phyloP scores from a whole-genome alignment of 2,113 vertebrate genomes.

The Macrotis lagotis region DNA sequence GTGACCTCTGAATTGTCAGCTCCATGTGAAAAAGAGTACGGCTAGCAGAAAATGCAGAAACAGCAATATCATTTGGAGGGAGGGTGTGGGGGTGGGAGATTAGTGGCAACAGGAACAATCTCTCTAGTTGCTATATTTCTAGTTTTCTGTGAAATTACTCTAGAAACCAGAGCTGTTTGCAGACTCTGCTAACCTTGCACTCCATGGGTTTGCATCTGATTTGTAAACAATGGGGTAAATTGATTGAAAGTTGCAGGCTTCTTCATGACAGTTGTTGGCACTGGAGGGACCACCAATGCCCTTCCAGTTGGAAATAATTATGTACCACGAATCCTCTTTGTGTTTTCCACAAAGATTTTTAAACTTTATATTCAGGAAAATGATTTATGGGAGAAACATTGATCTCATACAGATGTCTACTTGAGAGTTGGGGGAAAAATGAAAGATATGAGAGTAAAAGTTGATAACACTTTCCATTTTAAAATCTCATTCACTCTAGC shows the following conservation, averaged over 20 bases:
- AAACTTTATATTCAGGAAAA: conserved; percentile 66
- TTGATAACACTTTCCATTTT: conserved; percentile 56
- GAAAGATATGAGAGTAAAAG: conserved; percentile 54
- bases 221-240: conserved; percentile 72
- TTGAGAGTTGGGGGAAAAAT: conserved; percentile 17
- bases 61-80: conserved; percentile 72
- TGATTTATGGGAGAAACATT: conserved; percentile 69
- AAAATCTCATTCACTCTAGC: conserved; percentile 50
- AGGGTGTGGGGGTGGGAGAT: conserved; percentile 54
- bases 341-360: conserved; percentile 61
- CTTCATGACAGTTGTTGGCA: conserved; percentile 64
- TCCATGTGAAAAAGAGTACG: conserved; percentile 75
- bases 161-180: conserved; percentile 54
- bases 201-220: conserved; percentile 60
- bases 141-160: conserved; percentile 68
- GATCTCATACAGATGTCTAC: conserved; percentile 42
- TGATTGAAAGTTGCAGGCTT: conserved; percentile 67
- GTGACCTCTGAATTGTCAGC: conserved; percentile 73
- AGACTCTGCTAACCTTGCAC: conserved; percentile 72
- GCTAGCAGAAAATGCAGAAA: conserved; percentile 72
- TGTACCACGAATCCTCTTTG: conserved; percentile 51
- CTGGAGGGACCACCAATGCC: conserved; percentile 51
- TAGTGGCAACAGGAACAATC: conserved; percentile 60
- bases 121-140: conserved; percentile 56
- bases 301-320: conserved; percentile 70